phyloP scores from a whole-genome alignment of 1,140 invertebrate species.

The Rhyacophila brunnea region DNA sequence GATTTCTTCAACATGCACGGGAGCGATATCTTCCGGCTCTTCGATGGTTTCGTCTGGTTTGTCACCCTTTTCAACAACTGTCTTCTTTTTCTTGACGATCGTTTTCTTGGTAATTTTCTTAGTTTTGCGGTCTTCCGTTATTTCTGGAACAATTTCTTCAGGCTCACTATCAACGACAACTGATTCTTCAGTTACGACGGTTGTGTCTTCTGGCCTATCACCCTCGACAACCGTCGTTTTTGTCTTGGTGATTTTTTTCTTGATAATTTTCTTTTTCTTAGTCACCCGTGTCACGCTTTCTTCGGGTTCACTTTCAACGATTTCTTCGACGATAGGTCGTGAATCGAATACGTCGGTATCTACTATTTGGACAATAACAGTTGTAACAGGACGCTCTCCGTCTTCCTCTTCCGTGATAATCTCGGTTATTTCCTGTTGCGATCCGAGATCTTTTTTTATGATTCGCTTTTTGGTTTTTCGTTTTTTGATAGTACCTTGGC shows the following conservation, averaged over 20 bases:
- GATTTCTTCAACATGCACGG: conserved; percentile 12
- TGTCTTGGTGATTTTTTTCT: conserved; percentile 25
- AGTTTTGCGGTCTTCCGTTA: no score
- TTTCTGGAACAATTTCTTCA: no score
- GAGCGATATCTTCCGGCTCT: conserved; percentile 24
- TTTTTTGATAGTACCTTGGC: conserved; percentile 30
- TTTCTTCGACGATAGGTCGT: conserved; percentile 41
- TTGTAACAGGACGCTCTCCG: conserved; percentile 14
- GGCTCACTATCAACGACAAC: conserved; percentile 10
- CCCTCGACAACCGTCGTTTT: conserved; percentile 7
- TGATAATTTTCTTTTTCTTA: not conserved
- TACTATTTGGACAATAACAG: not conserved
- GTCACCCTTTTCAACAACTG: no score
- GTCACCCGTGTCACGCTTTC: conserved; percentile 2
- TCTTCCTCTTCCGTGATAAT: conserved; percentile 34
- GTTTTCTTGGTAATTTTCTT: conserved; percentile 29
- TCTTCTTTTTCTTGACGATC: conserved; percentile 32
- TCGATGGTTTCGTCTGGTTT: no score
- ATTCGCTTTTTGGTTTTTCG: conserved; percentile 38
- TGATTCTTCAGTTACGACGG: no score
- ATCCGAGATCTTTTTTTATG: conserved; percentile 15
- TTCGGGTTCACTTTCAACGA: conserved; percentile 29
- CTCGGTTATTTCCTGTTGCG: conserved; percentile 12
- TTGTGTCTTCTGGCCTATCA: no score
- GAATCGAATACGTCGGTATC: conserved; percentile 26